phyloP scores from a whole-genome alignment of 2,888 invertebrate genomes.

The Troilus luridus region DNA sequence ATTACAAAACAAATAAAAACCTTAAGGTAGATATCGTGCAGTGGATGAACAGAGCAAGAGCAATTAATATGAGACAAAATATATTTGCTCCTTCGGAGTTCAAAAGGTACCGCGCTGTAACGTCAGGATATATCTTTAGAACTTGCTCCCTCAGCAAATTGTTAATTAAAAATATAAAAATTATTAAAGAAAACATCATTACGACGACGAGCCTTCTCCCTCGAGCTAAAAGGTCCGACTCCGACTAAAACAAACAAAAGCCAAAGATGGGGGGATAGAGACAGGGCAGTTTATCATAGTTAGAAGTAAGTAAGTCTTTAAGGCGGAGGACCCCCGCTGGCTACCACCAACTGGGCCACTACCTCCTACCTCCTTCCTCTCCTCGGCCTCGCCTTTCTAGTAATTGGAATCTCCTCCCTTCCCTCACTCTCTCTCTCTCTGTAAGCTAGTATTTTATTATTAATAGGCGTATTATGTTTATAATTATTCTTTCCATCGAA shows the following conservation, averaged over 20 bases:
- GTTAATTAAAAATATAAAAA: slow-evolving; percentile 44
- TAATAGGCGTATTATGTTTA: no score
- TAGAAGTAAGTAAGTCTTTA: slow-evolving; percentile 44
- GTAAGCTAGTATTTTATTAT: background rate
- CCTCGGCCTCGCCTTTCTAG: background rate
- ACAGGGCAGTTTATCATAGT: slow-evolving; percentile 38
- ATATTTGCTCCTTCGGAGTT: background rate
- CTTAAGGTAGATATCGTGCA: background rate
- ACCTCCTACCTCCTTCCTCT: background rate
- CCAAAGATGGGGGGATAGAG: background rate
- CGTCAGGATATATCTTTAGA: background rate
- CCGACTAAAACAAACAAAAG: background rate
- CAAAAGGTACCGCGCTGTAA: background rate
- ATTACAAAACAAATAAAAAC: background rate
- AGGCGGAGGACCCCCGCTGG: background rate
- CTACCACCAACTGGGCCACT: background rate
- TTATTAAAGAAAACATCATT: slow-evolving; percentile 15
- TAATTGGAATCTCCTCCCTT: background rate
- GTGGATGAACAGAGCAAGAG: no score
- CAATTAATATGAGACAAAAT: background rate
- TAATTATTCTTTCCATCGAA: no score
- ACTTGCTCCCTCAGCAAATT: background rate
- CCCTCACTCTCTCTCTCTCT: no score
- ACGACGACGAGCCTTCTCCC: background rate
- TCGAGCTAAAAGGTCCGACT: background rate